Percentiles rank a stretch among this genome's conserved stretches.
Conservation (phyloP, 2,113 vertebrate genomes). For the Brienomyrus brachyistius region DNA sequence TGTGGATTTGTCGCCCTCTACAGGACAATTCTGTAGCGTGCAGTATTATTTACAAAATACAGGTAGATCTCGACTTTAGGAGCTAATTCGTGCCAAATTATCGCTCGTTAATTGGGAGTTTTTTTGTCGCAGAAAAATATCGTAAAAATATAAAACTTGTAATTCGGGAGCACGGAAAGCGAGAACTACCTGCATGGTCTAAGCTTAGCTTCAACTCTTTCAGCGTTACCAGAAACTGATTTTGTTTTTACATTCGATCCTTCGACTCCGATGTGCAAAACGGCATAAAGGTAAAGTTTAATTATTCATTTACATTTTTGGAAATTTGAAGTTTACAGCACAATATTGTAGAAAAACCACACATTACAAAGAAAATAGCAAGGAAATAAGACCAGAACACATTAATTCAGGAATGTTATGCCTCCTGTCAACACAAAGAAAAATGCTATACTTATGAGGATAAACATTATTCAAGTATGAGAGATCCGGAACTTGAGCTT, state of each 20-base stretch:
- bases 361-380: background rate
- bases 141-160: background rate
- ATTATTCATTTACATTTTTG: background rate
- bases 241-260: background rate
- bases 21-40: background rate
- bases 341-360: background rate
- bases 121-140: too few relatives aligned
- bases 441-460: background rate
- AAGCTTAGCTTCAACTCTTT: background rate
- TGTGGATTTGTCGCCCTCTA: background rate
- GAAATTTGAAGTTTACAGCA: background rate
- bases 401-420: background rate
- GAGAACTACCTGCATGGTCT: background rate
- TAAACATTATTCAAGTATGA: background rate
- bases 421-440: background rate
- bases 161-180: background rate
- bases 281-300: background rate
- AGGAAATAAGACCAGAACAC: background rate
- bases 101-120: background rate
- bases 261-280: background rate
- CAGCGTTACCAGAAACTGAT: background rate
- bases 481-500: background rate
- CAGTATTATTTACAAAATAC: background rate
- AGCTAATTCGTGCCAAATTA: background rate
- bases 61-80: background rate